Evolutionary conservation across 2,888 invertebrate species (phyloP).

Genomic region (Fabriciana adippe): DNA sequence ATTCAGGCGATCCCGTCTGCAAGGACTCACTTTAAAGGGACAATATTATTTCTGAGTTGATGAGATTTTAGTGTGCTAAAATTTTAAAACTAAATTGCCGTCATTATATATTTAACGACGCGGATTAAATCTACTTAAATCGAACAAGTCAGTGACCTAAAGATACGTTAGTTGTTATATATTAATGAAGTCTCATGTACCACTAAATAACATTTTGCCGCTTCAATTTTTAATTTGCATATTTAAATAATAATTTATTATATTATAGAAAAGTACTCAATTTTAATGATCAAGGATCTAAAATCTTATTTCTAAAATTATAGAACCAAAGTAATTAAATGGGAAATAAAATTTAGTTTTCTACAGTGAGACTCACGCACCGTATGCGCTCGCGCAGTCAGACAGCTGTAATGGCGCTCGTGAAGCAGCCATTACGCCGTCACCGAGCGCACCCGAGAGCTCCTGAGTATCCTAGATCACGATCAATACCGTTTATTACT

Average conservation of each 20-base stretch:
- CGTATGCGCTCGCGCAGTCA: conserved; percentile 41
- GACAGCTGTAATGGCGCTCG: conserved; percentile 56
- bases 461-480: conserved; percentile 50
- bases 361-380: conserved; percentile 28
- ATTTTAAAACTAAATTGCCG: conserved; percentile 74
- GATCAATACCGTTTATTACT: conserved; percentile 33
- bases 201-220: conserved; percentile 10
- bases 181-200: conserved; percentile 20
- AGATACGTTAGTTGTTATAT: conserved; percentile 21
- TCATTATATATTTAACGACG: conserved; percentile 75
- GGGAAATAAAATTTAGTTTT: conserved; percentile 32
- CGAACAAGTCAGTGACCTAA: conserved; percentile 51
- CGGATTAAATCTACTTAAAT: conserved; percentile 66
- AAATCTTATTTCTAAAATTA: conserved; percentile 10
- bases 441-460: conserved; percentile 56
- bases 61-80: conserved; percentile 82
- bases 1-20: conserved; percentile 71
- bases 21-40: conserved; percentile 78
- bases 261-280: not conserved
- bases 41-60: conserved; percentile 76
- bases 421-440: conserved; percentile 65
- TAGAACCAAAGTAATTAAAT: conserved; percentile 31
- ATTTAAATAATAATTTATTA: not conserved
- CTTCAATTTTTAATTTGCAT: not conserved
- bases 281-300: not conserved